phyloP scores from a whole-genome alignment of 2,888 invertebrate species.

The Melikaiella ostensackeni region DNA sequence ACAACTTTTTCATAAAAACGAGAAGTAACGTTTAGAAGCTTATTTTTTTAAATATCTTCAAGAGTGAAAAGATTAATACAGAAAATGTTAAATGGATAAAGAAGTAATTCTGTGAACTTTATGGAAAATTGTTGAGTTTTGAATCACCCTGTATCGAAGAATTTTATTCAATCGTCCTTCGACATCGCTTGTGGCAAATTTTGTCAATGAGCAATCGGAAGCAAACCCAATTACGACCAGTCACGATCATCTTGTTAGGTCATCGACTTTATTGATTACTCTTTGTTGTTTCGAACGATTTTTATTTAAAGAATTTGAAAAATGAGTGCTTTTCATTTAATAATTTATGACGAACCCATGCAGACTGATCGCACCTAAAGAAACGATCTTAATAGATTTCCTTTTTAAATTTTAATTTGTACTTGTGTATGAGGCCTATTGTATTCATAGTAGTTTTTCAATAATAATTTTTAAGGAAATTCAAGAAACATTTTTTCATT shows the following conservation, averaged over 20 bases:
- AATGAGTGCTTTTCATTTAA: background rate
- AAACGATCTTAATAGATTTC: background rate
- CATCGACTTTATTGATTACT: constrained; percentile 8
- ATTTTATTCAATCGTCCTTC: constrained; percentile 21
- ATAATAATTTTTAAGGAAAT: too few relatives aligned
- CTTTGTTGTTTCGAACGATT: background rate
- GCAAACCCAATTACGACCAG: constrained; percentile 18
- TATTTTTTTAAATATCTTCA: too few relatives aligned
- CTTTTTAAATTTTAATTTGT: too few relatives aligned
- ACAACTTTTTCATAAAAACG: background rate
- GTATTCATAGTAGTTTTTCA: too few relatives aligned
- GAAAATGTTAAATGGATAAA: background rate
- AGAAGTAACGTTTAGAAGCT: too few relatives aligned
- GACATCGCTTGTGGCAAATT: too few relatives aligned
- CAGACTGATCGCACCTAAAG: background rate
- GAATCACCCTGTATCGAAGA: constrained; percentile 19
- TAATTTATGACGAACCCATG: background rate
- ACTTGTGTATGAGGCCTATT: too few relatives aligned
- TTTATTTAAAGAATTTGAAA: background rate
- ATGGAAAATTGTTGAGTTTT: background rate
- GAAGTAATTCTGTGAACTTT: background rate
- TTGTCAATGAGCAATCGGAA: constrained; percentile 34
- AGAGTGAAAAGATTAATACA: too few relatives aligned
- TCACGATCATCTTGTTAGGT: background rate
- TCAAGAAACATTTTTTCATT: too few relatives aligned